Evolutionary conservation across 2,888 invertebrate species (phyloP), one percentile per base, ranked within the genome.

Genomic region (Tricholauxania praeusta): DNA sequence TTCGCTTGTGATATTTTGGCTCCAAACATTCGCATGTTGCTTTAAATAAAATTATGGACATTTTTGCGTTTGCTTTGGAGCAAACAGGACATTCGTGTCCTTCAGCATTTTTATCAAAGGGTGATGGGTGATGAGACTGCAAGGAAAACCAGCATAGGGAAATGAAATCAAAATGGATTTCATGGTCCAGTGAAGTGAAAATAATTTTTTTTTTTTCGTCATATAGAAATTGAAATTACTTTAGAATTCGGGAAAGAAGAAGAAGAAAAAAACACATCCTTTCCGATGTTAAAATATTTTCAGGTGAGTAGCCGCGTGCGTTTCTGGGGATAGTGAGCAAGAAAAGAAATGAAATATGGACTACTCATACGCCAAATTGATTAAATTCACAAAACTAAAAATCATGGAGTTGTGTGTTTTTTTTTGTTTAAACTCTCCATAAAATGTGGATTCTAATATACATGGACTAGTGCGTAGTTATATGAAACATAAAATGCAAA

Each of bases 81-180:
- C 49, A 28, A 49, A 15, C 60, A 74, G 63, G 57, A 71, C 49
- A 47, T 71, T 57, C 55, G 64, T 65, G 57, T 66, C 71, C 60
- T 70, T 55, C 57, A 59, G 51, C 49, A 55, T 32, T 53, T 67
- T 67, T 67, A 39, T 10, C 14, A 51, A 32, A 65, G n/a, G 28
- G 65, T 10, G 65, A 17, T 19, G 39, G 55, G 39, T 39, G 39
- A 39, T 39, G 39, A 39, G 39, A 70, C 72, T 74, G 72, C 72
- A 76, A 76, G 73, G 74, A 76, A 75, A 76, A 76, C 79, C 76
- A 62, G 73, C 55, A 53, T 72, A 78, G 78, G 76, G 78, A 79
- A 80, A 80, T 80, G 78, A 81, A 80, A 80, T 80, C 77, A 80
- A 80, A 82, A 80, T 82, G 79, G 80, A 81, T 81, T 82, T 82